phyloP scores from a whole-genome alignment of 1,140 invertebrate genomes.

The Yoshiicerus persimilis region DNA sequence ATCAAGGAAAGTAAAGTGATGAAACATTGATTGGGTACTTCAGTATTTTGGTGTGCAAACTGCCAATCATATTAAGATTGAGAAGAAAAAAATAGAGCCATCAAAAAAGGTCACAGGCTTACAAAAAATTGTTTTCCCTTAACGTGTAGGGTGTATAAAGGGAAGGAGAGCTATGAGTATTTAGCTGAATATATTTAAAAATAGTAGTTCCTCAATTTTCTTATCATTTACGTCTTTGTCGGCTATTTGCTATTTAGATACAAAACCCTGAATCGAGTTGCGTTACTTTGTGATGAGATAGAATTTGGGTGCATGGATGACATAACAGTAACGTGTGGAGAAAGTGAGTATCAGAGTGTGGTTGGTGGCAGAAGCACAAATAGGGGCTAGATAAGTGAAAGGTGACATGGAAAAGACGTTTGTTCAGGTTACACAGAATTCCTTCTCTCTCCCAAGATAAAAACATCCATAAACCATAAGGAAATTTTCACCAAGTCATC shows the following conservation, averaged over 20 bases:
- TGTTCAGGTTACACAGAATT: neutral
- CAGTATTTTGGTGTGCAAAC: no score
- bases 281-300: neutral
- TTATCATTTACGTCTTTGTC: neutral
- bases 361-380: no score
- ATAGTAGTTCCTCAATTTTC: neutral
- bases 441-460: neutral
- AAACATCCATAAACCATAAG: constrained; percentile 13
- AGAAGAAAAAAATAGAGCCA: no score
- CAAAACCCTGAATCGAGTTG: neutral
- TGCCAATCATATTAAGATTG: no score
- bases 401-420: neutral
- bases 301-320: neutral
- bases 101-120: no score
- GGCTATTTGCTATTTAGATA: neutral
- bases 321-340: neutral
- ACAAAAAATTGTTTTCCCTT: neutral
- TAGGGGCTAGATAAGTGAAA: neutral
- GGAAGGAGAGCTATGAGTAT: no score
- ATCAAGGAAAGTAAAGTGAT: no score
- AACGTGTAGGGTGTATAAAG: no score
- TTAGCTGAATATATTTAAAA: neutral
- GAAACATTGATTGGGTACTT: no score
- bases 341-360: neutral
- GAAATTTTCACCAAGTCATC: constrained; percentile 17